A percentile compares a stretch with the other conserved stretches of the same genome.
Conservation (phyloP, 30 jellyfish, hydroid and myxozoan species). For the Chrysaora quinquecirrha region DNA sequence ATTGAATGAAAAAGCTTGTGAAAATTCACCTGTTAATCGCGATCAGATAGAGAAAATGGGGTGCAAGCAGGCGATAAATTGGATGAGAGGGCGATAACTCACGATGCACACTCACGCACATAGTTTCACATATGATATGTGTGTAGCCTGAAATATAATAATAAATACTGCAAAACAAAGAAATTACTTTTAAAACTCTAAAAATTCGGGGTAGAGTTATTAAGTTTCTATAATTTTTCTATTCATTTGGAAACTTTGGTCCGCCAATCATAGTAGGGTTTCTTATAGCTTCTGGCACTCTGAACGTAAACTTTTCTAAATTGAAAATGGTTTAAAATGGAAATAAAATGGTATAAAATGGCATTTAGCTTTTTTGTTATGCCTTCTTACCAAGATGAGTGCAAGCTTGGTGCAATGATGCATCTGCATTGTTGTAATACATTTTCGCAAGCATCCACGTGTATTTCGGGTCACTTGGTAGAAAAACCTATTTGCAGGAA, state of each 20-base stretch:
- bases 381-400: conserved; percentile 90
- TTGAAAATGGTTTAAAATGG: too few species aligned
- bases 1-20: too few species aligned
- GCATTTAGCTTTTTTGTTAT: too few species aligned
- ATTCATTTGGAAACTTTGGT: too few species aligned
- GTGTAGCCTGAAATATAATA: conserved; percentile 83
- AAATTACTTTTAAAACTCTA: too few species aligned
- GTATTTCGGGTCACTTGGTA: conserved; percentile 84
- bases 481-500: conserved; percentile 43
- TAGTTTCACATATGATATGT: conserved; percentile 85
- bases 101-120: conserved; percentile 88
- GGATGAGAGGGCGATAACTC: conserved; percentile 97
- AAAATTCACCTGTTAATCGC: conserved; percentile 87
- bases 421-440: conserved; percentile 85
- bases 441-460: conserved; percentile 88
- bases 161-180: too few species aligned
- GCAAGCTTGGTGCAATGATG: conserved; percentile 91
- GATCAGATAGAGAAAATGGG: conserved; percentile 90
- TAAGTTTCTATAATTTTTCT: too few species aligned
- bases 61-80: conserved; percentile 88
- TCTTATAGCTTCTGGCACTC: too few species aligned
- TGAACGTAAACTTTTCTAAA: not conserved
- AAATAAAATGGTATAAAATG: too few species aligned
- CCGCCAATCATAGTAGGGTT: too few species aligned
- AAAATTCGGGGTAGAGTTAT: too few species aligned